A percentile compares a stretch with the other conserved stretches of the same genome.
phyloP scores from a whole-genome alignment of 92 coral and sea anemone species.

The Phenganax subtilis region DNA sequence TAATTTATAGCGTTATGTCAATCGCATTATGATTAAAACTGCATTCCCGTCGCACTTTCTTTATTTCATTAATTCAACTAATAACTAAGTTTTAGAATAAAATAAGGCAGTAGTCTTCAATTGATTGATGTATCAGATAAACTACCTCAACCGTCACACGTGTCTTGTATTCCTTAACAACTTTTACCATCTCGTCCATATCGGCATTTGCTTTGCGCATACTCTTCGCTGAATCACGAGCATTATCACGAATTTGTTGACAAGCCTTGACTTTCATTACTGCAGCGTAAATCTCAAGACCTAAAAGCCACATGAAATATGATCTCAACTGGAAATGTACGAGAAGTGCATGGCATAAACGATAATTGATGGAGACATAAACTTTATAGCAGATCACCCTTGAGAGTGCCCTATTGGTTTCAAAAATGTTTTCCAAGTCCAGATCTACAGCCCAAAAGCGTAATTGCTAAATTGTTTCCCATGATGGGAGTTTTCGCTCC shows the following conservation, averaged over 20 bases:
- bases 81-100: background rate
- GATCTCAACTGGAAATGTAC: background rate
- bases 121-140: background rate
- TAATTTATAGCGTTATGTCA: no score
- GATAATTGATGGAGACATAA: no score
- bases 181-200: constrained; percentile 30
- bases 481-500: no score
- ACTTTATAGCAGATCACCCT: no score
- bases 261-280: constrained; percentile 52
- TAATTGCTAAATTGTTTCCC: no score
- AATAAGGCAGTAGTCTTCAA: background rate
- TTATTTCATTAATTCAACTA: background rate
- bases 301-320: constrained; percentile 15
- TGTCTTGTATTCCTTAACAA: constrained; percentile 44
- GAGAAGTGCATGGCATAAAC: no score
- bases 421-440: no score
- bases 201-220: constrained; percentile 45
- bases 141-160: constrained; percentile 44
- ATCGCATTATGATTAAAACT: no score
- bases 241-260: constrained; percentile 48
- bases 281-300: constrained; percentile 56
- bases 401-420: no score
- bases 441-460: no score
- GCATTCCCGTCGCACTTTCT: no score
- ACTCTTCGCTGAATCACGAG: constrained; percentile 45